Conservation (phyloP, 2,113 vertebrate genomes). For the Lonchura striata region DNA sequence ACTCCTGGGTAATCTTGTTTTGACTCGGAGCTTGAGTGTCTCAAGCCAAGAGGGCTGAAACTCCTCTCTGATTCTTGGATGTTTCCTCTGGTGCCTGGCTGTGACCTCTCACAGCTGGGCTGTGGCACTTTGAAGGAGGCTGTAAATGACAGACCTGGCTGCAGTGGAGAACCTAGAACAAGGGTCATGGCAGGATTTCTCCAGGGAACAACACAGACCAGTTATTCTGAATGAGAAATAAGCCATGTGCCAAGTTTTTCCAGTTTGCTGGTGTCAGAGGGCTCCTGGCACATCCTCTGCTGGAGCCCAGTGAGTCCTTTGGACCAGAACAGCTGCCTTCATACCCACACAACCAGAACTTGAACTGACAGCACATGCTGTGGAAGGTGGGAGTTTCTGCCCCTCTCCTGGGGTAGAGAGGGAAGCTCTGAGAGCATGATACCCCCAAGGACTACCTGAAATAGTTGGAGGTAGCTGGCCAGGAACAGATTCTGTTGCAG, state of each 20-base stretch:
- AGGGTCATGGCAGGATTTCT: not conserved
- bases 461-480: not conserved
- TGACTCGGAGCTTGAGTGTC: not conserved
- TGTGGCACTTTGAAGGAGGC: not conserved
- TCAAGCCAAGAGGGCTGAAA: not conserved
- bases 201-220: not conserved
- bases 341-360: not conserved
- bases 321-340: not conserved
- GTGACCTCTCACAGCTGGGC: not conserved
- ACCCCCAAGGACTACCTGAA: not conserved
- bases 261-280: not conserved
- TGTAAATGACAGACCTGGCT: not conserved
- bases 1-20: not conserved
- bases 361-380: not conserved
- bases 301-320: not conserved
- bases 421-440: not conserved
- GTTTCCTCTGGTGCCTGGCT: not conserved
- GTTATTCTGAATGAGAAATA: not conserved
- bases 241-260: not conserved
- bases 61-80: not conserved
- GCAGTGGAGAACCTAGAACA: not conserved
- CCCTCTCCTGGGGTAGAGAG: not conserved
- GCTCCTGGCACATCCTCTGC: not conserved
- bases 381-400: not conserved
- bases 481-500: fast-evolving